Evolutionary conservation across 2,797 vertebrate species (phyloP).

Genomic region (Glossophaga mutica): DNA sequence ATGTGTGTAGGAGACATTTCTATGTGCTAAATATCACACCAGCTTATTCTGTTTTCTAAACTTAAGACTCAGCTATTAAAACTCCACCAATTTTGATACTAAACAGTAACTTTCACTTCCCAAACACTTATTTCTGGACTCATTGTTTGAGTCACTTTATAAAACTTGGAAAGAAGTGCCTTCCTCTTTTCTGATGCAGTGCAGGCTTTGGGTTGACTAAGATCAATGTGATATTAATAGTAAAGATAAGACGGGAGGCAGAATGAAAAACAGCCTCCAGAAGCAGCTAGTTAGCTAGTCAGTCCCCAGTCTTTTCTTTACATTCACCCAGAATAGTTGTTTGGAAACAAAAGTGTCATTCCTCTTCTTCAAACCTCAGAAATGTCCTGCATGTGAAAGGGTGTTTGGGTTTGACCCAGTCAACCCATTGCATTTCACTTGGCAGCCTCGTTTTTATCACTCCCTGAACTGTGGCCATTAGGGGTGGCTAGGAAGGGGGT

Average conservation of each 20-base stretch:
- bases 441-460: background rate
- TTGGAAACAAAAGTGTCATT: background rate
- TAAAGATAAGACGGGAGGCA: background rate
- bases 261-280: background rate
- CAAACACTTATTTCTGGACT: background rate
- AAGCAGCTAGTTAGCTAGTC: background rate
- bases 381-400: background rate
- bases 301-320: background rate
- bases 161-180: background rate
- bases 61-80: background rate
- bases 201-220: background rate
- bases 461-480: background rate
- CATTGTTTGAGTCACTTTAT: background rate
- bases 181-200: background rate
- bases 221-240: background rate
- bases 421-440: background rate
- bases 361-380: background rate
- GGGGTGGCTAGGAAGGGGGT: background rate
- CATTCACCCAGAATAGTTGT: background rate
- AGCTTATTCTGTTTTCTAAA: background rate
- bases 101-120: background rate
- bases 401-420: background rate
- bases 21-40: background rate
- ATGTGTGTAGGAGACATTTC: background rate
- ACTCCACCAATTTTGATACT: background rate